Conservation (phyloP, 1,140 invertebrate species). For the Whitmania pigra region DNA sequence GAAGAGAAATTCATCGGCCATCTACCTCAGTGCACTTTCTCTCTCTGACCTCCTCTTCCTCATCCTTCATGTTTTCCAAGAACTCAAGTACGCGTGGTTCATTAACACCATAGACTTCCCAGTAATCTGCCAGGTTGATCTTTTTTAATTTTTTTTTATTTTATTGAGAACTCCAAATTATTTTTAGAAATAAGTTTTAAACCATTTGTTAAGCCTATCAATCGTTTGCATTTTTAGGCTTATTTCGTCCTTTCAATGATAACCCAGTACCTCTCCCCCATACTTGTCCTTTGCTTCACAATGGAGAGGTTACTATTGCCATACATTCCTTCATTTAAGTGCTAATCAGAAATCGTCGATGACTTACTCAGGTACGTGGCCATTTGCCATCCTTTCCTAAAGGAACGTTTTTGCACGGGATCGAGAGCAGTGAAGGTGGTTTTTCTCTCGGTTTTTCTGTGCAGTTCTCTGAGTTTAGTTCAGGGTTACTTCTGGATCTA, state of each 20-base stretch:
- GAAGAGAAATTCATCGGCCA: constrained; percentile 37
- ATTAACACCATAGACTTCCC: constrained; percentile 29
- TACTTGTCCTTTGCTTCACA: constrained; percentile 60
- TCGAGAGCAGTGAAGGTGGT: constrained; percentile 57
- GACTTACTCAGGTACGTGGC: constrained; percentile 55
- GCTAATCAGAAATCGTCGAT: not conserved
- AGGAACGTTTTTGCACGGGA: constrained; percentile 65
- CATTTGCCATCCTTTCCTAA: constrained; percentile 58
- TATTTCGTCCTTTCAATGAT: constrained; percentile 31
- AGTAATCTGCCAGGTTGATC: constrained; percentile 31
- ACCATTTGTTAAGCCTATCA: too few relatives aligned
- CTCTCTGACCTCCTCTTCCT: constrained; percentile 38
- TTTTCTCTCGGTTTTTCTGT: constrained; percentile 22
- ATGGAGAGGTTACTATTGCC: constrained; percentile 55
- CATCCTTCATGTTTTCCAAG: constrained; percentile 33
- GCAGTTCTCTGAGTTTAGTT: constrained; percentile 28
- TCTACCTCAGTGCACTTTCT: constrained; percentile 39
- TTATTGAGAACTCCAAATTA: not conserved
- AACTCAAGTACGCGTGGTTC: constrained; percentile 34
- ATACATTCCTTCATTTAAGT: not conserved
- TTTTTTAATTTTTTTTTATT: not conserved
- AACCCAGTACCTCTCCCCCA: constrained; percentile 37
- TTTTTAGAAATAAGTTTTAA: not conserved
- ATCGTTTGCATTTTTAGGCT: not conserved
- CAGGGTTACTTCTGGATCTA: constrained; percentile 40